These are phyloP conservation scores for Mustela nigripes DNA, from an alignment of 2,113 vertebrate species.

Conservation along the genomic window DNA sequence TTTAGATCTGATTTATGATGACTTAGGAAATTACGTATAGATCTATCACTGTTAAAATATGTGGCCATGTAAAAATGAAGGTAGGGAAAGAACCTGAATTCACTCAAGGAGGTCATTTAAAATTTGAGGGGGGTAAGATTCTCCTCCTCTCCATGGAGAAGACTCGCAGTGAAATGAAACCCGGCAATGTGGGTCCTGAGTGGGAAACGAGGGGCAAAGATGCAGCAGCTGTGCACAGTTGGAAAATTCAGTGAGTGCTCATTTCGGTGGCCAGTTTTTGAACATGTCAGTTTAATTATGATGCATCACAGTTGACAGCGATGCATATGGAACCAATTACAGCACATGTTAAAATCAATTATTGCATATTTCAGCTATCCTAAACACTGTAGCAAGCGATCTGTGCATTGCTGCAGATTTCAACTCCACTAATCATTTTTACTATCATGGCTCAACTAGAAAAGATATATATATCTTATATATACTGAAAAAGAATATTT, in stretches of 20 bases:
- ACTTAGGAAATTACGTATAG: slow-evolving; percentile 52
- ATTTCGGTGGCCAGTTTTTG: slow-evolving; percentile 67
- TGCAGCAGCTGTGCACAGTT: slow-evolving; percentile 48
- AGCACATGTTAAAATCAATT: slow-evolving; percentile 81
- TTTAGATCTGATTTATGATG: slow-evolving; percentile 72
- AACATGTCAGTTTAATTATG: slow-evolving; percentile 67
- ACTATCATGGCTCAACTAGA: slow-evolving; percentile 78
- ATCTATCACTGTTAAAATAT: slow-evolving; percentile 67
- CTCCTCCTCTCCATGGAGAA: not conserved
- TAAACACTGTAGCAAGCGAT: slow-evolving; percentile 60
- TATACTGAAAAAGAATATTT: not conserved
- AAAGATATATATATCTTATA: not conserved
- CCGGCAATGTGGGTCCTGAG: not conserved
- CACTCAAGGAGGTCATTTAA: slow-evolving; percentile 49
- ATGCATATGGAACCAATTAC: slow-evolving; percentile 71
- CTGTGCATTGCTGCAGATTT: slow-evolving; percentile 73
- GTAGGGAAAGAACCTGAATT: slow-evolving; percentile 44
- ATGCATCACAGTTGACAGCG: slow-evolving; percentile 64
- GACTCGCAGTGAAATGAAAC: not conserved
- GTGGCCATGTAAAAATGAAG: slow-evolving; percentile 49
- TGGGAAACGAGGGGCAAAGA: not conserved
- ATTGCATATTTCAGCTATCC: slow-evolving; percentile 81
- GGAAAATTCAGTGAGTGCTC: slow-evolving; percentile 55
- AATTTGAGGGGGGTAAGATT: slow-evolving; percentile 39
- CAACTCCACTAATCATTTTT: slow-evolving; percentile 83